phyloP scores from a whole-genome alignment of 2,888 invertebrate genomes.

The Drosophila multiciliata region DNA sequence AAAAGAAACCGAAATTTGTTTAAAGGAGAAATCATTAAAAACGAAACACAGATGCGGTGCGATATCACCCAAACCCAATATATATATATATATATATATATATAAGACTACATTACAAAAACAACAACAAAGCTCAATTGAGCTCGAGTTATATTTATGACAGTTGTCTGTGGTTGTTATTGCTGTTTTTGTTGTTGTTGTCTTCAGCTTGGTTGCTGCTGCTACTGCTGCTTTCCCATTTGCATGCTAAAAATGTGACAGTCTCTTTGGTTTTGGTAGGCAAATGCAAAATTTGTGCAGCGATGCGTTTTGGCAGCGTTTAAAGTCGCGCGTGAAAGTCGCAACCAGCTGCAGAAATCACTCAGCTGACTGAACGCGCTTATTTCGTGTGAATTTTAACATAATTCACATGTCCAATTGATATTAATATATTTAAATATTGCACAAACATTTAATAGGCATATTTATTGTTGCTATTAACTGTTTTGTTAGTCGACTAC shows the following conservation, averaged over 20 bases:
- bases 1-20: conserved; percentile 56
- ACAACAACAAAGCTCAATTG: conserved; percentile 59
- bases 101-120: conserved; percentile 13
- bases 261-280: conserved; percentile 30
- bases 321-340: conserved; percentile 75
- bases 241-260: conserved; percentile 52
- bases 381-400: conserved; percentile 1
- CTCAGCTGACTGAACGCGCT: not conserved
- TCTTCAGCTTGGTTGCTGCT: conserved; percentile 41
- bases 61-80: conserved; percentile 31
- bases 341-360: conserved; percentile 17
- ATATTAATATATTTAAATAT: not conserved
- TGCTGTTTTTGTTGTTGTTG: conserved; percentile 10
- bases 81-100: conserved; percentile 8
- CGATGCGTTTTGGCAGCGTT: conserved; percentile 74
- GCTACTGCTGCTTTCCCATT: conserved; percentile 63
- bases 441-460: not conserved
- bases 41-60: conserved; percentile 18
- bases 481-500: not conserved
- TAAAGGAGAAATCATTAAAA: conserved; percentile 76
- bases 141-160: conserved; percentile 78
- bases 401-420: not conserved
- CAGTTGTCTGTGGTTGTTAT: conserved; percentile 57
- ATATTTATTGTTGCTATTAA: not conserved
- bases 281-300: conserved; percentile 76